Base-by-base conservation (phyloP, 2,888 invertebrate genomes). In the Limnephilus rhombicus region DNA sequence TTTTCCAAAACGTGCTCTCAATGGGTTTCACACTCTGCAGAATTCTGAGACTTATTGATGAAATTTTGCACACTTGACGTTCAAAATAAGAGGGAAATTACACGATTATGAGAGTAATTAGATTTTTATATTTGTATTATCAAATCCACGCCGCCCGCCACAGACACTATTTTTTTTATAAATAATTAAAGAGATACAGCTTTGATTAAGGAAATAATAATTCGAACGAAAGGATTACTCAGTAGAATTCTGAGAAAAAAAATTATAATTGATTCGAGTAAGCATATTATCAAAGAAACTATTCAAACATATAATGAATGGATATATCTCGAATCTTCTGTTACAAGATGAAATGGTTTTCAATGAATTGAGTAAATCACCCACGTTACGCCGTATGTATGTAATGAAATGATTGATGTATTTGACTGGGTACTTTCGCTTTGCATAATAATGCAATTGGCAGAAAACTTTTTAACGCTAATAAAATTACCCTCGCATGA, bases 381-480 rank as follows among this genome's bases (percentile, higher is more conserved):
- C 68, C 2, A 24, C n/a, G n/a, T 68, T 24, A 68, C 68, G 9
- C 24, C 24, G 24, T 34, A 0, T 37, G 83, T 83, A 37, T 24
- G 24, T 37, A 31, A 83, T 41, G 41, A 4, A 37, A 41, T 24
- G 37, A 41, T 83, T 1, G 1, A n/a, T 15, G 1, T 83, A 41
- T 37, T 34, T 37, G 9, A 18, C 24, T 15, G 18, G 34, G 37
- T 37, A 83, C 83, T 83, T 83, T 83, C 83, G 83, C 83, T 83
- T 83, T 34, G 83, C 83, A 83, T 34, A 83, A 37, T 83, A 83
- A 83, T 83, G 83, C 68, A 68, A n/a, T 24, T 68, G 68, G 68
- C 4, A 31, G 83, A n/a, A 24, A 83, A 83, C 83, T 83, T 83
- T 83, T 34, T 83, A 83, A 83, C 83, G 83, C 83, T 83, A 24